Conservation (phyloP, 2,888 invertebrate species). For the Andrena haemorrhoa region DNA sequence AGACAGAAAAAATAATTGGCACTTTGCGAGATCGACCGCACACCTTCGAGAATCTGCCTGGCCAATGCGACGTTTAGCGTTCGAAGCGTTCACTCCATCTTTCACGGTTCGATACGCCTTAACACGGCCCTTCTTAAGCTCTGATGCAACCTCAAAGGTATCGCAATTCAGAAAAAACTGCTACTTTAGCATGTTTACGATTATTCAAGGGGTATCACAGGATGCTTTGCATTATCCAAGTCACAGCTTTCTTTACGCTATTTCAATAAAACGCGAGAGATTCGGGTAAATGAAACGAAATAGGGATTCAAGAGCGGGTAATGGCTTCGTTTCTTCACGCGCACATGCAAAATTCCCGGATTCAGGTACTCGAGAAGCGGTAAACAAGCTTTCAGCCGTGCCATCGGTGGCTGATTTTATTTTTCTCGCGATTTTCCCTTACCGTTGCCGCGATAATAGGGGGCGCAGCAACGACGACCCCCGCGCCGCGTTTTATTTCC, state of each 20-base stretch:
- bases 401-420: slow-evolving; percentile 19
- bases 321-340: too few relatives aligned
- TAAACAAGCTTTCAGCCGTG: background rate
- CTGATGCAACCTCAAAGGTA: background rate
- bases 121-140: background rate
- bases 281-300: too few relatives aligned
- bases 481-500: slow-evolving; percentile 59
- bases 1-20: slow-evolving; percentile 46
- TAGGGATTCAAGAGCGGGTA: too few relatives aligned
- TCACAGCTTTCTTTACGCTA: too few relatives aligned
- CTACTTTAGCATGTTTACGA: too few relatives aligned
- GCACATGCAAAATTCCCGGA: too few relatives aligned
- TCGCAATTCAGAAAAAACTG: too few relatives aligned
- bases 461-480: slow-evolving; percentile 24
- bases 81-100: background rate
- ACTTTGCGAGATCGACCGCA: slow-evolving; percentile 31
- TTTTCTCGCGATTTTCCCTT: slow-evolving; percentile 23
- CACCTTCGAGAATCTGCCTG: background rate
- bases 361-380: background rate
- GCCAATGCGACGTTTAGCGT: slow-evolving; percentile 2
- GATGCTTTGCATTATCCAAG: too few relatives aligned
- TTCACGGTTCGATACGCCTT: background rate
- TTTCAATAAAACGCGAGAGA: too few relatives aligned
- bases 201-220: too few relatives aligned
- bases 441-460: slow-evolving; percentile 19